Evolutionary conservation across 2,888 invertebrate species (phyloP).

Genomic region (Amblyteles armatorius): DNA sequence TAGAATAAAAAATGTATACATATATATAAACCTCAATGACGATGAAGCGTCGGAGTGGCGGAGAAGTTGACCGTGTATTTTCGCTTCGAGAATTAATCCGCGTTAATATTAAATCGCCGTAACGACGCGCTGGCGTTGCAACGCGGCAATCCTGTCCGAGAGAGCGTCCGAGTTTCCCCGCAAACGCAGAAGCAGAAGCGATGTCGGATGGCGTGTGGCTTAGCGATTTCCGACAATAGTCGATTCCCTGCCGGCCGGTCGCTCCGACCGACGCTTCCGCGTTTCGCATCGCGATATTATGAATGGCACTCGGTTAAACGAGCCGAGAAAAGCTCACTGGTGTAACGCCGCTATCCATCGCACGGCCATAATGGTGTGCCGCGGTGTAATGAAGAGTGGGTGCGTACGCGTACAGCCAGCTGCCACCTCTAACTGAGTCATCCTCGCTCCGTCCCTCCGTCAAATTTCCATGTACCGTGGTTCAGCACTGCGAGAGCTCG

Average conservation of each 20-base stretch:
- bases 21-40: not conserved
- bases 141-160: not conserved
- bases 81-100: not conserved
- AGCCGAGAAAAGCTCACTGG: conserved; percentile 76
- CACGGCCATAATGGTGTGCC: not conserved
- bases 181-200: conserved; percentile 4
- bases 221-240: conserved; percentile 46
- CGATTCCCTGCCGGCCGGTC: not conserved
- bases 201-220: conserved; percentile 27
- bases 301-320: conserved; percentile 78
- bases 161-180: not conserved
- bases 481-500: conserved; percentile 1
- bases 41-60: not conserved
- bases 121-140: conserved; percentile 8
- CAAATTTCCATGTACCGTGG: conserved; percentile 40
- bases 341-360: conserved; percentile 25
- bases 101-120: not conserved
- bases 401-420: conserved; percentile 43
- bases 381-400: conserved; percentile 1
- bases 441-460: conserved; percentile 37
- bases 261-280: not conserved
- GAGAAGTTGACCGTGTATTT: not conserved
- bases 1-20: not conserved
- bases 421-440: conserved; percentile 58
- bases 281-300: conserved; percentile 75